These are phyloP conservation scores for Halocaridina rubra DNA, from an alignment of 2,888 invertebrate species.

Conservation along the genomic window DNA sequence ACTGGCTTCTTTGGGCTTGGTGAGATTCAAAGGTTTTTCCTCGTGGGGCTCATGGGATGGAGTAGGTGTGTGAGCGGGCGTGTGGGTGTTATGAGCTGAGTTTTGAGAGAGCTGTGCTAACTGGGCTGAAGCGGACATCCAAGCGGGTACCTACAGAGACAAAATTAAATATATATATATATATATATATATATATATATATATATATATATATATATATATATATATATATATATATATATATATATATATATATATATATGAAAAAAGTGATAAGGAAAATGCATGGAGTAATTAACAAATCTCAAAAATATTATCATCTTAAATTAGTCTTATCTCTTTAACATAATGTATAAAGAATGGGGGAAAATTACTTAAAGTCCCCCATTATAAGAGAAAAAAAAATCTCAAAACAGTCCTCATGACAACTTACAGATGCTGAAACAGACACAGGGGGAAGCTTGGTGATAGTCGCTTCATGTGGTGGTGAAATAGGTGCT, in stretches of 20 bases:
- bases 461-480: constrained; percentile 36
- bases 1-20: constrained; percentile 62
- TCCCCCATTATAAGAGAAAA: too few relatives aligned
- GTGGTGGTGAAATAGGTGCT: constrained; percentile 70
- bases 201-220: constrained; percentile 4
- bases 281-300: too few relatives aligned
- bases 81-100: constrained; percentile 38
- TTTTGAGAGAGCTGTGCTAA: constrained; percentile 76
- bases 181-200: not conserved
- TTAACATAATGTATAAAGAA: too few relatives aligned
- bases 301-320: not conserved
- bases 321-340: too few relatives aligned
- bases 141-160: constrained; percentile 71
- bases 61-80: constrained; percentile 31
- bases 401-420: not conserved
- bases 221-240: constrained; percentile 10
- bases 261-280: too few relatives aligned
- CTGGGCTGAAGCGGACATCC: constrained; percentile 79
- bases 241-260: not conserved
- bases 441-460: constrained; percentile 36
- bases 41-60: constrained; percentile 58
- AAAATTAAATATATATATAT: not conserved
- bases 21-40: constrained; percentile 63
- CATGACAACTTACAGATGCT: constrained; percentile 20
- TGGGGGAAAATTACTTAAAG: too few relatives aligned